Percentiles rank a stretch among this genome's conserved stretches.
Conservation (phyloP, 2,797 vertebrate genomes). For the Enteromius fasciolatus region DNA sequence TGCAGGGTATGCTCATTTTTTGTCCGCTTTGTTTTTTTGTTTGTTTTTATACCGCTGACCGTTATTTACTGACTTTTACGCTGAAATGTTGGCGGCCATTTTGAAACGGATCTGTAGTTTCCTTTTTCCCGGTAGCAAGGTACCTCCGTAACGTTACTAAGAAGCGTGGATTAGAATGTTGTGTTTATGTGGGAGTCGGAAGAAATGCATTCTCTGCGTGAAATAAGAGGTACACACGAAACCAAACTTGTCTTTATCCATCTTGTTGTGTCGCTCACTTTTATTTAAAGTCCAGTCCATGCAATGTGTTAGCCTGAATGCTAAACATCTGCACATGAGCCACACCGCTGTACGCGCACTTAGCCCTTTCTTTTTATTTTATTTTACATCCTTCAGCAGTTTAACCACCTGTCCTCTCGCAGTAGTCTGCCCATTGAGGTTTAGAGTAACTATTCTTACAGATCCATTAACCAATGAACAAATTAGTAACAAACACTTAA, state of each 20-base stretch:
- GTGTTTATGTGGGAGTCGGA: neutral
- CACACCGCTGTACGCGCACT: neutral
- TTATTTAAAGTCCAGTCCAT: neutral
- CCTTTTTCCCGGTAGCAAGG: neutral
- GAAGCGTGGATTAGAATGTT: constrained; percentile 5
- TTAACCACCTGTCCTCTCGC: neutral
- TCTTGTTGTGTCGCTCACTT: neutral
- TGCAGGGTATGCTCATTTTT: neutral
- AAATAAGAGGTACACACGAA: constrained; percentile 36
- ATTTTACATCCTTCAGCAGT: neutral
- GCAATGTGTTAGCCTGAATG: constrained; percentile 19
- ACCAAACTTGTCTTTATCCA: neutral
- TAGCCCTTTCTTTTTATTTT: neutral
- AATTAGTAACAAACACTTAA: neutral
- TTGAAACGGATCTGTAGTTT: constrained; percentile 18
- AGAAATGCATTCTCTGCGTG: constrained; percentile 21
- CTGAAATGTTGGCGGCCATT: constrained; percentile 37
- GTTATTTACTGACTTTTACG: constrained; percentile 43
- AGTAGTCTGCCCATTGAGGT: neutral
- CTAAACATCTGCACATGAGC: constrained; percentile 48
- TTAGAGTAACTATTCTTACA: neutral
- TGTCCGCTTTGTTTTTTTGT: neutral
- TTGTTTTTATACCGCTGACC: too few species aligned
- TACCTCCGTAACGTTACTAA: neutral
- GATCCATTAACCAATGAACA: neutral